Evolutionary conservation across 2,797 vertebrate species (phyloP).

Genomic region (Catostomus latipinnis): DNA sequence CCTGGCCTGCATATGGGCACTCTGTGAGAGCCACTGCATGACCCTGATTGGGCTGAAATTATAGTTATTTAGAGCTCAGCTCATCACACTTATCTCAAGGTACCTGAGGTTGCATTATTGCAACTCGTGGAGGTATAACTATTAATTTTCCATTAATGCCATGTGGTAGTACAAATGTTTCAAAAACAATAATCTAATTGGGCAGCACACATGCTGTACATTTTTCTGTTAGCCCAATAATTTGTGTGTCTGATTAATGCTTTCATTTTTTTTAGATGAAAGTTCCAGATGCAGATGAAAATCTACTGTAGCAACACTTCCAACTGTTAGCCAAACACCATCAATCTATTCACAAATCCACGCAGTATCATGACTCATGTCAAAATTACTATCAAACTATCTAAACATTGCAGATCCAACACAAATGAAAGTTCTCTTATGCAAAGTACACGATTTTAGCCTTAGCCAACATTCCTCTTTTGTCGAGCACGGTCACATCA

Average conservation of each 20-base stretch:
- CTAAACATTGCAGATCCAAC: constrained; percentile 28
- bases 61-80: constrained; percentile 55
- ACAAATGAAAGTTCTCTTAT: constrained; percentile 44
- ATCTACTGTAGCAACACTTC: constrained; percentile 1
- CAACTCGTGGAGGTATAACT: constrained; percentile 32
- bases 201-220: constrained; percentile 1
- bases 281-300: constrained; percentile 24
- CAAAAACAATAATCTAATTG: constrained; percentile 27
- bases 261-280: constrained; percentile 1
- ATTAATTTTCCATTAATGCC: constrained; percentile 5
- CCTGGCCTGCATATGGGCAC: constrained; percentile 61
- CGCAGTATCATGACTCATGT: constrained; percentile 34
- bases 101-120: constrained; percentile 49
- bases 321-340: constrained; percentile 26
- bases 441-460: constrained; percentile 49
- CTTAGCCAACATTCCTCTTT: constrained; percentile 51
- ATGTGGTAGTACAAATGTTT: constrained; percentile 33
- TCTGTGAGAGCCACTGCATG: constrained; percentile 61
- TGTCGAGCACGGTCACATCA: constrained; percentile 38
- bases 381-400: constrained; percentile 42
- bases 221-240: constrained; percentile 25
- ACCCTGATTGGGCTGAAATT: constrained; percentile 62
- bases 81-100: constrained; percentile 50
- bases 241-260: constrained; percentile 19
- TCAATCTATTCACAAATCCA: constrained; percentile 44